Conservation (phyloP, 2,888 invertebrate species). For the Drosophila aldrichi region DNA sequence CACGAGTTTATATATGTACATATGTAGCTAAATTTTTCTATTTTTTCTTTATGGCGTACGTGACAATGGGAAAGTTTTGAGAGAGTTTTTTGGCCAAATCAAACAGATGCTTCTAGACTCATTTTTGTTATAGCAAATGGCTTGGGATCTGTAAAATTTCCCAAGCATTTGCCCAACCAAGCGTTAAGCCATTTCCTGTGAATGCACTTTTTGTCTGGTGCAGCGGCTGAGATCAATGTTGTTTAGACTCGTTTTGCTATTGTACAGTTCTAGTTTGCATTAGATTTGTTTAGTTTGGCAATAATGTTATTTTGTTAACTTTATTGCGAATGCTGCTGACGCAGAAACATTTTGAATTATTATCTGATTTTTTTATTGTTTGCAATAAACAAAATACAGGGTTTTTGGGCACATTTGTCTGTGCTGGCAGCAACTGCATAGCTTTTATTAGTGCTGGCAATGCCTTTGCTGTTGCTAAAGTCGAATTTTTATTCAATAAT, state of each 20-base stretch:
- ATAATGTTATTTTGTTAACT: not conserved
- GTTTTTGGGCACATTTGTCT: not conserved
- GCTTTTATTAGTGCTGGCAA: not conserved
- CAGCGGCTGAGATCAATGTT: slow-evolving; percentile 10
- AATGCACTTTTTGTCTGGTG: slow-evolving; percentile 22
- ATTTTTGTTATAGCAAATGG: not conserved
- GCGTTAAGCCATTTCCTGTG: slow-evolving; percentile 36
- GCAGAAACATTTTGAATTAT: not conserved
- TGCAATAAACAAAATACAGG: not conserved
- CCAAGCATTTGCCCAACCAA: slow-evolving; percentile 18
- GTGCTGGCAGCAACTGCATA: not conserved
- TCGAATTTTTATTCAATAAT: not conserved
- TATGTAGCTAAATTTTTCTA: slow-evolving; percentile 2
- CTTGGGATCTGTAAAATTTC: slow-evolving; percentile 7
- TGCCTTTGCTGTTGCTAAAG: not conserved
- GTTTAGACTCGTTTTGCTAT: not conserved
- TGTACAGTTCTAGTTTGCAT: not conserved
- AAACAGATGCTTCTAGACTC: not conserved
- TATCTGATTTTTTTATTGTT: not conserved
- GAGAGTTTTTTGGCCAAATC: slow-evolving; percentile 5
- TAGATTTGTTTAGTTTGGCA: not conserved
- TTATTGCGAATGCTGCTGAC: slow-evolving; percentile 1
- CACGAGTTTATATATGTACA: slow-evolving; percentile 50
- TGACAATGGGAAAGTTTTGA: slow-evolving; percentile 51
- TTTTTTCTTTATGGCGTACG: slow-evolving; percentile 59